A percentile compares a stretch with the other conserved stretches of the same genome.
Evolutionary conservation across 1,140 invertebrate species (phyloP).

Genomic region (Trichoplusia ni): DNA sequence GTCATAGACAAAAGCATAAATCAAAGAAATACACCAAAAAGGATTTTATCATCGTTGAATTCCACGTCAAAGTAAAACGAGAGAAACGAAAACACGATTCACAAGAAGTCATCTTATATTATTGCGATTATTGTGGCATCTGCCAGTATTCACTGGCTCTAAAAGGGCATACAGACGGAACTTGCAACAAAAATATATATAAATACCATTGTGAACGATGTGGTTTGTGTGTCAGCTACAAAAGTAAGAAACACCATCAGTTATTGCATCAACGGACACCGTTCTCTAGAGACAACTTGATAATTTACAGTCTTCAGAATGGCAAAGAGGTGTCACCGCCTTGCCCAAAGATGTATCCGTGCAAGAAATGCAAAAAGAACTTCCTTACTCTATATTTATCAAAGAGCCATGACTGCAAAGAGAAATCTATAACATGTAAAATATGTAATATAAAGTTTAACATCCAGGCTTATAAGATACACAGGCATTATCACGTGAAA

Average conservation of each 20-base stretch:
- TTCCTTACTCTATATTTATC: not conserved
- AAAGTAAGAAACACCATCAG: not conserved
- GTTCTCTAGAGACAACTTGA: not conserved
- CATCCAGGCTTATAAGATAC: conserved; percentile 10
- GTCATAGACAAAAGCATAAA: not conserved
- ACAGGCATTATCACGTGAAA: conserved; percentile 32
- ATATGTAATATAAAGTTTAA: conserved; percentile 33
- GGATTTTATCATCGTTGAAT: conserved; percentile 18
- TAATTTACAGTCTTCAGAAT: not conserved
- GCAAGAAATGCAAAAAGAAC: conserved; percentile 25
- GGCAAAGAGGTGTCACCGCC: not conserved
- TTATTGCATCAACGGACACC: not conserved
- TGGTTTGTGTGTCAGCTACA: not conserved
- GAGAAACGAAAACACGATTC: not conserved
- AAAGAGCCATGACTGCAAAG: conserved; percentile 23
- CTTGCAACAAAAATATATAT: not conserved
- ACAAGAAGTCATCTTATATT: not conserved
- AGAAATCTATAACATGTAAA: conserved; percentile 13
- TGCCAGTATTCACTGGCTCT: not conserved
- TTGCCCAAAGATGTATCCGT: conserved; percentile 7
- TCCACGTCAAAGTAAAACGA: not conserved
- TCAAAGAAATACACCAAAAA: not conserved
- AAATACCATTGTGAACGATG: conserved; percentile 6
- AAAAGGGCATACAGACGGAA: not conserved
- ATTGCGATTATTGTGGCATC: not conserved